These are phyloP conservation scores for Pelecanoides urinatrix DNA, from an alignment of 2,113 vertebrate genomes.

Conservation along the genomic window DNA sequence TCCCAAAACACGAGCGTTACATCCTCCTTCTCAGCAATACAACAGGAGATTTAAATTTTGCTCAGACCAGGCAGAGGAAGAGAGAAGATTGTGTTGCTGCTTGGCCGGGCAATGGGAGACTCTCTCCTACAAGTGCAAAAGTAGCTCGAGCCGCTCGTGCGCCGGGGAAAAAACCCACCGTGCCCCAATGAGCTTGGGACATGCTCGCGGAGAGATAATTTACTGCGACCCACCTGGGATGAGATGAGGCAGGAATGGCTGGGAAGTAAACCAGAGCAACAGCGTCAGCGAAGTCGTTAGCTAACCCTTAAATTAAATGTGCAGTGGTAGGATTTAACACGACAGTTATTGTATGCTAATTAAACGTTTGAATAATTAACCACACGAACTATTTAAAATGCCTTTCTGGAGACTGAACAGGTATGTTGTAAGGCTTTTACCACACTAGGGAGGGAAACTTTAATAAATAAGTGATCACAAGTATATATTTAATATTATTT, in stretches of 20 bases:
- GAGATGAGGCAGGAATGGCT: not conserved
- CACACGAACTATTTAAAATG: slow-evolving; percentile 57
- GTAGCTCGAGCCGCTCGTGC: not conserved
- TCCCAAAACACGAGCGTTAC: not conserved
- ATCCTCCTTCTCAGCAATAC: not conserved
- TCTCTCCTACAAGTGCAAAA: not conserved
- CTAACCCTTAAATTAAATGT: slow-evolving; percentile 40
- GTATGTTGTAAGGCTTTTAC: slow-evolving; percentile 29
- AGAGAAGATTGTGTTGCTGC: not conserved
- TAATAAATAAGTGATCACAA: slow-evolving; percentile 64
- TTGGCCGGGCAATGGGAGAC: not conserved
- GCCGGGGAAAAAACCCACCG: not conserved
- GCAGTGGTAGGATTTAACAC: slow-evolving; percentile 44
- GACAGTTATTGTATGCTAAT: slow-evolving; percentile 69
- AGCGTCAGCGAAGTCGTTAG: not conserved
- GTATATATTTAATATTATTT: slow-evolving; percentile 49
- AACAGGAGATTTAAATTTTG: not conserved
- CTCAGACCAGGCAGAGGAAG: not conserved
- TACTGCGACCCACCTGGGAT: not conserved
- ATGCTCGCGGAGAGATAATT: not conserved
- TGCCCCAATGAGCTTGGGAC: not conserved
- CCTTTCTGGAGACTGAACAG: slow-evolving; percentile 41
- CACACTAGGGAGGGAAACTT: slow-evolving; percentile 27
- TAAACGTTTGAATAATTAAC: slow-evolving; percentile 74
- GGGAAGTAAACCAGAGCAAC: not conserved